These are phyloP conservation scores for Tupiocoris notatus DNA, from an alignment of 2,888 invertebrate species.

Conservation along the genomic window DNA sequence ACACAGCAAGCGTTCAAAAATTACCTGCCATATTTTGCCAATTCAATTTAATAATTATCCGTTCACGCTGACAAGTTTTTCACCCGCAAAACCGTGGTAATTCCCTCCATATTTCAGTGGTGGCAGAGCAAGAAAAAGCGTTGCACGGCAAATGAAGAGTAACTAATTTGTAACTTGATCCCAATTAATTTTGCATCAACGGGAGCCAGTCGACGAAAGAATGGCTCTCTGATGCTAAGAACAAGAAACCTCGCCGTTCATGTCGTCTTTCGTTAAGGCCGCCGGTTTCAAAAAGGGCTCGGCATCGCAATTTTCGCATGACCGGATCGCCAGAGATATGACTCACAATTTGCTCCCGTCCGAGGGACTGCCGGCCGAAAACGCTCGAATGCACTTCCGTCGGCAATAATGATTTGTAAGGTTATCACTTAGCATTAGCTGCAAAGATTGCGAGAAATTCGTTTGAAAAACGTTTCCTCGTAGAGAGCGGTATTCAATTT, in stretches of 20 bases:
- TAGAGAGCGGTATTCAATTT: too few relatives aligned
- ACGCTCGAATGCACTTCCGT: not conserved
- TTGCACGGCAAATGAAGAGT: not conserved
- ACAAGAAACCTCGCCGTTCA: not conserved
- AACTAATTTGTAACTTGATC: not conserved
- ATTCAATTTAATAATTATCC: too few relatives aligned
- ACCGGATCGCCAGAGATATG: not conserved
- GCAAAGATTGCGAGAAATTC: too few relatives aligned
- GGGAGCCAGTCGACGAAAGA: not conserved
- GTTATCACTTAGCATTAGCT: too few relatives aligned
- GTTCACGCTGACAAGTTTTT: too few relatives aligned
- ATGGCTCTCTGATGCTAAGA: not conserved
- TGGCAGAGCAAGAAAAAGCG: too few relatives aligned
- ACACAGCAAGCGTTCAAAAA: too few relatives aligned
- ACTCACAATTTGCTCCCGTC: not conserved
- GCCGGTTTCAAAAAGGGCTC: not conserved
- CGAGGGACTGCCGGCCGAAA: not conserved
- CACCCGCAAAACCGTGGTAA: too few relatives aligned
- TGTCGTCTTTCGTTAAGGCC: not conserved
- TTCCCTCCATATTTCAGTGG: too few relatives aligned
- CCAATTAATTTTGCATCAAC: not conserved
- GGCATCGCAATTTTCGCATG: not conserved
- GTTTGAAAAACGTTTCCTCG: too few relatives aligned
- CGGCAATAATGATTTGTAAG: too few relatives aligned
- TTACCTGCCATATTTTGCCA: too few relatives aligned